Conservation (phyloP, 2,888 invertebrate species). For the Rambutsinella grinnellia region DNA sequence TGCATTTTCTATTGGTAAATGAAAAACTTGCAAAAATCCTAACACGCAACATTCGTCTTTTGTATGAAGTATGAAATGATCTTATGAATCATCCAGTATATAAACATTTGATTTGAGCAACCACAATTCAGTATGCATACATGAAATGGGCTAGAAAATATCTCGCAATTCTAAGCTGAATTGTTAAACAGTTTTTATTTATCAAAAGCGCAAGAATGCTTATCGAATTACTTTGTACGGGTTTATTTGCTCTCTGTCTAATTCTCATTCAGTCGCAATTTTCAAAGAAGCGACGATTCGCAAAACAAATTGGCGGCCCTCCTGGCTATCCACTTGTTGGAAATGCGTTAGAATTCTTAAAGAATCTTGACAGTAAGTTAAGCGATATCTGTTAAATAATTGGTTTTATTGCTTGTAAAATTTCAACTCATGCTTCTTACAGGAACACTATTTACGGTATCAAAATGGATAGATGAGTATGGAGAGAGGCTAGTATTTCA, state of each 20-base stretch:
- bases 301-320: constrained; percentile 22
- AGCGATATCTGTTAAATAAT: neutral
- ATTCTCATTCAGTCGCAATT: neutral
- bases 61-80: too few relatives aligned
- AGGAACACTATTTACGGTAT: constrained; percentile 12
- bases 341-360: constrained; percentile 17
- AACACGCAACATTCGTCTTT: too few relatives aligned
- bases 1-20: too few relatives aligned
- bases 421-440: neutral
- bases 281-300: neutral
- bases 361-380: constrained; percentile 14
- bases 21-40: too few relatives aligned
- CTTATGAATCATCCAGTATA: too few relatives aligned
- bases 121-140: neutral
- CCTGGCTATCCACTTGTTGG: constrained; percentile 12
- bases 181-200: too few relatives aligned
- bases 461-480: constrained; percentile 33
- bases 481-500: constrained; percentile 28
- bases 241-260: too few relatives aligned
- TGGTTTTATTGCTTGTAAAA: neutral
- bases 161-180: too few relatives aligned
- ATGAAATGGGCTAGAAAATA: too few relatives aligned
- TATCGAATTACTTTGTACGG: too few relatives aligned
- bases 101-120: too few relatives aligned
- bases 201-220: too few relatives aligned